phyloP scores from a whole-genome alignment of 37 sponge, comb jelly and placozoan genomes.

The Ianthella basta region DNA sequence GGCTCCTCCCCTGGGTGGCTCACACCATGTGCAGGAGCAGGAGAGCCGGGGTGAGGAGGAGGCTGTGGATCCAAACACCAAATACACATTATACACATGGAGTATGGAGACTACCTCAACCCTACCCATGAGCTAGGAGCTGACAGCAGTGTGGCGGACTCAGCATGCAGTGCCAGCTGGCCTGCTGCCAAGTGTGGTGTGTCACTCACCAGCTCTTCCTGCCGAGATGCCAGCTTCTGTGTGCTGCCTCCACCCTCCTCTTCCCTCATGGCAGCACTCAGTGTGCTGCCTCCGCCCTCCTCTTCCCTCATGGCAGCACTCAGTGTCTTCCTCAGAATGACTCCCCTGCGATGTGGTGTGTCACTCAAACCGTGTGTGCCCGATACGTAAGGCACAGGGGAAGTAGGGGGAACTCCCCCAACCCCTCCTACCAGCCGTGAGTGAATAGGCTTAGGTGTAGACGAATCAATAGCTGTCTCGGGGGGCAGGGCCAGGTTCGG shows the following conservation, averaged over 20 bases:
- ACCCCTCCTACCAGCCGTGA: background rate
- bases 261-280: background rate
- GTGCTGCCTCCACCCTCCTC: no score
- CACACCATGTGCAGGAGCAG: background rate
- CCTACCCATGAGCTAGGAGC: no score
- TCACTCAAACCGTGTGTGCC: slow-evolving; percentile 31
- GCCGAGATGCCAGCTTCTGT: no score
- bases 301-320: background rate
- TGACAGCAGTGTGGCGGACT: no score
- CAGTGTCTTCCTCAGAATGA: background rate
- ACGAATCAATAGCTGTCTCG: slow-evolving; percentile 46
- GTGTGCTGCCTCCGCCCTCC: no score
- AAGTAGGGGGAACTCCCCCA: slow-evolving; percentile 39
- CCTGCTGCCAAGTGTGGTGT: no score
- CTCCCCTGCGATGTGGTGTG: slow-evolving; percentile 35
- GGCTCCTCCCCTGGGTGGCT: background rate
- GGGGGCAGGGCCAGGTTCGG: background rate
- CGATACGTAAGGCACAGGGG: slow-evolving; percentile 46
- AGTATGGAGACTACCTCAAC: background rate
- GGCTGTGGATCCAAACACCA: background rate
- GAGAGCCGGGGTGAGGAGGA: background rate
- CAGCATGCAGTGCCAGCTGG: no score
- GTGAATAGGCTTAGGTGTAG: slow-evolving; percentile 62
- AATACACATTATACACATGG: background rate
- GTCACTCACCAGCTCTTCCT: no score